Evolutionary conservation across 1,140 invertebrate genomes (phyloP).

Genomic region (Mizuhopecten yessoensis): DNA sequence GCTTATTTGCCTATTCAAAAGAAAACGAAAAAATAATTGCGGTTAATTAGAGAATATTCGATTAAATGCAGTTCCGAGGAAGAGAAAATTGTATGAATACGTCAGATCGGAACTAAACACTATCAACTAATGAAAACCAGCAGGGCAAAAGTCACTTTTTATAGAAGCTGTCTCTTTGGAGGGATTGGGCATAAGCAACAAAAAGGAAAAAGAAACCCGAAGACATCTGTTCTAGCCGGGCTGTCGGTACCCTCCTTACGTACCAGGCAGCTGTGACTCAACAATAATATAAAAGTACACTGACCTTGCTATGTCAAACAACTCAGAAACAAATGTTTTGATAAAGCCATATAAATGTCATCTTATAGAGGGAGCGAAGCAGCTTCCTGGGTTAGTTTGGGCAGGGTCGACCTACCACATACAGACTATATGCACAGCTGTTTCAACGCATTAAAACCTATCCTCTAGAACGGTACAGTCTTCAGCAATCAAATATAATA

Average conservation of each 20-base stretch:
- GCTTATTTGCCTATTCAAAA: slow-evolving; percentile 81
- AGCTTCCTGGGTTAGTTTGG: not conserved
- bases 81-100: no score
- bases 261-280: not conserved
- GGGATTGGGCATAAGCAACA: no score
- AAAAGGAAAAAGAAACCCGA: no score
- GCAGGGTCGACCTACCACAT: not conserved
- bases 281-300: not conserved
- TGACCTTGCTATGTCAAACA: not conserved
- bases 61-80: no score
- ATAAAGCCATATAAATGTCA: not conserved
- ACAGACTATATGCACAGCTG: not conserved
- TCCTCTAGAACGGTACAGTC: no score
- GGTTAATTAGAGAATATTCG: no score
- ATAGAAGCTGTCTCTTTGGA: not conserved
- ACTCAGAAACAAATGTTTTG: slow-evolving; percentile 5
- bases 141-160: not conserved
- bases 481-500: no score
- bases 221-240: no score
- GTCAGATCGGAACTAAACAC: no score
- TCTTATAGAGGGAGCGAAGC: no score
- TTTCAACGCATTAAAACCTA: not conserved
- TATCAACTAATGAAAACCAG: not conserved
- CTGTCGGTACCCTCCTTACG: no score
- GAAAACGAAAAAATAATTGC: not conserved